These are phyloP conservation scores for Prinia subflava DNA, from an alignment of 2,113 vertebrate genomes.

Conservation along the genomic window DNA sequence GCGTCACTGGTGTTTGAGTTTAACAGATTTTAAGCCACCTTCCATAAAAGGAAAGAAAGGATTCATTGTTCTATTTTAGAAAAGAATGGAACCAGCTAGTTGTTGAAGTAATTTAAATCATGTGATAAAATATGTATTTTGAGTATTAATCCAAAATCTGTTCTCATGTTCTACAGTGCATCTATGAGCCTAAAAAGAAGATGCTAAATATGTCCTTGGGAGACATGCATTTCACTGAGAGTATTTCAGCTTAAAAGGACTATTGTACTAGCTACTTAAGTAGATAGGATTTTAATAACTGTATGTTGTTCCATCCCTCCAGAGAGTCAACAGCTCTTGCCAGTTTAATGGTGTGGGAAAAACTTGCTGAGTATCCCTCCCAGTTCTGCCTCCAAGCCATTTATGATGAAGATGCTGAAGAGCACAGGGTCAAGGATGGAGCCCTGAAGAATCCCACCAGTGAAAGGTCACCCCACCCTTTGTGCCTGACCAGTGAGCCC, in stretches of 20 bases:
- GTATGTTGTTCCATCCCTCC: fast-evolving
- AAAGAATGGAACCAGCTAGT: neutral
- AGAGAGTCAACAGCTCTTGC: neutral
- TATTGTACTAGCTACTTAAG: neutral
- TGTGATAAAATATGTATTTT: neutral
- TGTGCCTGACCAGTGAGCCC: fast-evolving
- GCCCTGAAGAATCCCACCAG: neutral
- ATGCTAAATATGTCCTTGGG: neutral
- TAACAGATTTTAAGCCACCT: neutral
- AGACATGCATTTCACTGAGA: neutral
- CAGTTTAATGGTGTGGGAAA: neutral
- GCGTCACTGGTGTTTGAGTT: neutral
- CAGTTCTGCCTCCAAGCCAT: fast-evolving
- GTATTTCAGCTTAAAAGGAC: neutral
- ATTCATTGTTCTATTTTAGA: neutral
- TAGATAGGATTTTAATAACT: neutral
- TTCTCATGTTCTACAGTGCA: neutral
- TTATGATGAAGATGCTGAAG: neutral
- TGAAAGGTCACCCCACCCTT: neutral
- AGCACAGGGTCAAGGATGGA: fast-evolving
- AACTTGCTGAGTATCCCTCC: neutral
- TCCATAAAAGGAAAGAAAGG: neutral
- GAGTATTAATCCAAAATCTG: neutral
- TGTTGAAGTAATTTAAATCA: neutral
- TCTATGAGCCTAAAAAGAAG: neutral